A percentile compares a stretch with the other conserved stretches of the same genome.
phyloP scores from a whole-genome alignment of 92 coral and sea anemone species.

The Paramuricea clavata region DNA sequence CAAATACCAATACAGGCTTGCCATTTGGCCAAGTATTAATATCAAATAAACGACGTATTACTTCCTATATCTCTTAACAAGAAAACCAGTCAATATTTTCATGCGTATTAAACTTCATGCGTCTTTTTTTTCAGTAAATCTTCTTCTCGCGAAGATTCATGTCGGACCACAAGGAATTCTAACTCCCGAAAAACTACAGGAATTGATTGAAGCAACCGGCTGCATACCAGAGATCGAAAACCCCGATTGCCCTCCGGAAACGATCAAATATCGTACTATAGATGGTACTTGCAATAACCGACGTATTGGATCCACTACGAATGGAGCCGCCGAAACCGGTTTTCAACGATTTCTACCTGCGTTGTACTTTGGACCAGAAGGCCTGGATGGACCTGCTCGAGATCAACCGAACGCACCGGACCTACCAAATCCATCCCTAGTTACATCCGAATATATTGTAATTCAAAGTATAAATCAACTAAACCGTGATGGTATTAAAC shows the following conservation, averaged over 20 bases:
- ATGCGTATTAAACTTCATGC: no score
- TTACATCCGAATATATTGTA: background rate
- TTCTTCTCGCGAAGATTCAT: background rate
- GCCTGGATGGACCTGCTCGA: background rate
- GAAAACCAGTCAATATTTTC: background rate
- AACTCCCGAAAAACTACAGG: background rate
- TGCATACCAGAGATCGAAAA: background rate
- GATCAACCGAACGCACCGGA: constrained; percentile 33
- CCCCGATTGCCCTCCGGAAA: background rate
- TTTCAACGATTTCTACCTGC: constrained; percentile 3
- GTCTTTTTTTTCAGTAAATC: background rate
- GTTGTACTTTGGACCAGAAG: background rate
- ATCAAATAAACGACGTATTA: background rate
- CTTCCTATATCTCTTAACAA: background rate
- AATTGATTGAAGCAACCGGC: constrained; percentile 25
- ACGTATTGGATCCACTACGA: background rate
- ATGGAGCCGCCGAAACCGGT: constrained; percentile 47
- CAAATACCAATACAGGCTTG: no score
- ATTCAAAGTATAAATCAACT: background rate
- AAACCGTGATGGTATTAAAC: background rate
- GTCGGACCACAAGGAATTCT: constrained; percentile 33
- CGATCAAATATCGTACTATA: constrained; percentile 13
- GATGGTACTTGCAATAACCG: constrained; percentile 41
- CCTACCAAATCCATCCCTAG: background rate
- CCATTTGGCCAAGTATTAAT: no score